Conservation (phyloP, 1,140 invertebrate genomes). For the Cyrtorhinus lividipennis region DNA sequence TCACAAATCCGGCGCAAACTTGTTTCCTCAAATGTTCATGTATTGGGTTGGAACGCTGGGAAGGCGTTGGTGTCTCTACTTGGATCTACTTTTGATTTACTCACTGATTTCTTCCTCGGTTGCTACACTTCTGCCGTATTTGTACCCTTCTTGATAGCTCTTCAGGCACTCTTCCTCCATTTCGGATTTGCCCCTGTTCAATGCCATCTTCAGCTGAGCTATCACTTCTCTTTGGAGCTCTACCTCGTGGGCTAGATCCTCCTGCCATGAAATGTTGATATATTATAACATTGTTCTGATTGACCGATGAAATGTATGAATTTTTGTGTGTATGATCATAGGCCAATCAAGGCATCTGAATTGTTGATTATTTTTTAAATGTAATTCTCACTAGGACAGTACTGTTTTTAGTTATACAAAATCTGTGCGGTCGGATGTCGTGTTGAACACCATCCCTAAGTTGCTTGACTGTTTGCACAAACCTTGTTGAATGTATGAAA, state of each 20-base stretch:
- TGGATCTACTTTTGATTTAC: no score
- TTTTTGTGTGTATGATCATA: neutral
- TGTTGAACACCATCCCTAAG: no score
- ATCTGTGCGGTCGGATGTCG: no score
- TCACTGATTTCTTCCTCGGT: conserved; percentile 10
- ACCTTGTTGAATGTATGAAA: no score
- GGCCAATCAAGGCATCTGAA: neutral
- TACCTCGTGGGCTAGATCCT: neutral
- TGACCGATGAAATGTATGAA: neutral
- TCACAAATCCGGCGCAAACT: no score
- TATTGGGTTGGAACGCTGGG: neutral
- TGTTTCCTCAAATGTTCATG: no score
- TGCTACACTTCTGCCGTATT: conserved; percentile 2
- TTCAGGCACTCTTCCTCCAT: conserved; percentile 1
- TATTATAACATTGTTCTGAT: neutral
- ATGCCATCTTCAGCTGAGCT: neutral
- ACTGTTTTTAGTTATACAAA: no score
- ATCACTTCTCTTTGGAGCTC: conserved; percentile 5
- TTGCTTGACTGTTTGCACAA: no score
- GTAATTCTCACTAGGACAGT: no score
- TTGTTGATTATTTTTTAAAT: neutral
- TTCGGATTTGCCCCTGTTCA: neutral
- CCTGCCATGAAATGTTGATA: neutral
- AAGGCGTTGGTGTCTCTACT: neutral
- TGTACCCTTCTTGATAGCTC: conserved; percentile 9